Evolutionary conservation across 2,888 invertebrate genomes (phyloP).

Genomic region (Ligdia adustata): DNA sequence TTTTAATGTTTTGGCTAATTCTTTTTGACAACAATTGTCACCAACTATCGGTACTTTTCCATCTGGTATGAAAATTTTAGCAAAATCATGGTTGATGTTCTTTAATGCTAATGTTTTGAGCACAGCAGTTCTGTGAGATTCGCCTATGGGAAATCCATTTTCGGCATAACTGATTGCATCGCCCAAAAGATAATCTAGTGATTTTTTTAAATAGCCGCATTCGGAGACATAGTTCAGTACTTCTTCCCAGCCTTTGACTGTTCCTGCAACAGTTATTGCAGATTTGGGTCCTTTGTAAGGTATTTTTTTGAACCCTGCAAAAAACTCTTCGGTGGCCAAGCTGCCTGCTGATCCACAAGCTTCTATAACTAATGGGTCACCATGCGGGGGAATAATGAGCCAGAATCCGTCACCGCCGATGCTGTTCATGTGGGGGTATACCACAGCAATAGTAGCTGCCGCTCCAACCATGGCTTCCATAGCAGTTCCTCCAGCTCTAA

Average conservation of each 20-base stretch:
- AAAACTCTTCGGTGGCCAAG: slow-evolving; percentile 60
- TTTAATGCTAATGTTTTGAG: slow-evolving; percentile 12
- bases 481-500: slow-evolving; percentile 71
- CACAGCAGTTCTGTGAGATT: slow-evolving; percentile 42
- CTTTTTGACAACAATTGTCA: slow-evolving; percentile 59
- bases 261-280: slow-evolving; percentile 70
- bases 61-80: slow-evolving; percentile 51
- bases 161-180: slow-evolving; percentile 73
- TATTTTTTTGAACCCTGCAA: slow-evolving; percentile 50
- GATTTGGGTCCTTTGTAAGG: slow-evolving; percentile 65
- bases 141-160: slow-evolving; percentile 62
- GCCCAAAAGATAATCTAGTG: slow-evolving; percentile 55
- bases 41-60: slow-evolving; percentile 56
- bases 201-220: slow-evolving; percentile 61
- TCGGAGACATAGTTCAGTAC: slow-evolving; percentile 68
- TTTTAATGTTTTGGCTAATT: slow-evolving; percentile 61
- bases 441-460: slow-evolving; percentile 71
- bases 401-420: slow-evolving; percentile 75
- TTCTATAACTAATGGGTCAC: slow-evolving; percentile 68
- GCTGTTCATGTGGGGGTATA: slow-evolving; percentile 74
- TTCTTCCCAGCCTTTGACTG: slow-evolving; percentile 74
- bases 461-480: slow-evolving; percentile 74
- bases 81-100: slow-evolving; percentile 43
- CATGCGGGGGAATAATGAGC: slow-evolving; percentile 70
- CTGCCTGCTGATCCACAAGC: slow-evolving; percentile 71